Evolutionary conservation across 2,797 vertebrate genomes (phyloP), one percentile per base, ranked within the genome.

Genomic region (Tenualosa ilisha): DNA sequence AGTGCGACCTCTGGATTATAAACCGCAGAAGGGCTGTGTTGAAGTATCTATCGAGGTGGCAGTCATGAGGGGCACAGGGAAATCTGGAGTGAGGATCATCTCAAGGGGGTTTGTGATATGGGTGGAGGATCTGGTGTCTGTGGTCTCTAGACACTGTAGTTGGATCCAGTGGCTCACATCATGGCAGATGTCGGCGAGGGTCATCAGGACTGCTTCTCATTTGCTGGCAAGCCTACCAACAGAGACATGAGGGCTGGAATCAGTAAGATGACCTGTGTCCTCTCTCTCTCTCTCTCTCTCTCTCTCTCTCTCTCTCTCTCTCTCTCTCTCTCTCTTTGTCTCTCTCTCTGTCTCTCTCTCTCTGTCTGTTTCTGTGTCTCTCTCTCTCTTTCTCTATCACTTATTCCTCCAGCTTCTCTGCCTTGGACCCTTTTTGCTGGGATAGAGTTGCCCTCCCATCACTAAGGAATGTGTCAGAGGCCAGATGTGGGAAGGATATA

Each of bases 401-500:
- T 17, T 31, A 12, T 13, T 72, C 31, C 24, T 26, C 11, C 61
- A 26, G n/a, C 12, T 7, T 72, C 5, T 37, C 31, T 37, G 12
- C 20, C 37, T 26, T 84, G 20, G 88, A 93, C 93, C 91, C 85
- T 86, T 93, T 93, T 92, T 89, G 92, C 90, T 91, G 89, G 91
- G 92, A 93, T 93, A 88, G 89, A 92, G 89, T 94, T 92, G 90
- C 91, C 93, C 91, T 68, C 87, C 92, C 90, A 89, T 92, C 90
- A 86, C 84, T 24, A 85, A 91, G 90, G 92, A 94, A 93, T 91
- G 89, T 0, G 83, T 91, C 90, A 92, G 88, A 86, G 86, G 81
- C 93, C 95, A 95, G 95, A 95, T 95, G 94, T 94, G 92, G 86
- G 90, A 88, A 92, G 92, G 88, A 91, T 88, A 91, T 88, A 91